A percentile compares a stretch with the other conserved stretches of the same genome.
Conservation (phyloP, 2,888 invertebrate species). For the Epistrophe grossulariae region DNA sequence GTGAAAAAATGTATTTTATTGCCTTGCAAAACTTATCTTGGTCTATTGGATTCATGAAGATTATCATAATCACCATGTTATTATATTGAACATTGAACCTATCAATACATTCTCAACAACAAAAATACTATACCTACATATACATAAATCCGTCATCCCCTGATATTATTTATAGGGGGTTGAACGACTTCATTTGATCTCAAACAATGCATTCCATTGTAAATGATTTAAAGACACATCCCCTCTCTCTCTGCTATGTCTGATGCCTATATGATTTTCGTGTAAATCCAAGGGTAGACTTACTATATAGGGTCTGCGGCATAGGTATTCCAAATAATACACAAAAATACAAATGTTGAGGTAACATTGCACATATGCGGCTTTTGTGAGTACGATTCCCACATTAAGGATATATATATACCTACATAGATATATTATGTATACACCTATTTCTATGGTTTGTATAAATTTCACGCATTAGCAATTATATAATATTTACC, state of each 20-base stretch:
- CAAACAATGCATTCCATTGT: constrained; percentile 41
- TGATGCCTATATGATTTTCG: too few relatives aligned
- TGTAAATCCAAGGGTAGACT: constrained; percentile 10
- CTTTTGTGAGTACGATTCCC: constrained; percentile 54
- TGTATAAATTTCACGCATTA: constrained; percentile 71
- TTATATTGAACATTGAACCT: constrained; percentile 17
- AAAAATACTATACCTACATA: background rate
- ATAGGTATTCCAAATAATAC: constrained; percentile 14
- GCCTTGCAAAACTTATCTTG: background rate
- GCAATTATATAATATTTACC: constrained; percentile 70
- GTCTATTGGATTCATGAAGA: constrained; percentile 35
- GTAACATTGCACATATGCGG: constrained; percentile 66
- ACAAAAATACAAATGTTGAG: constrained; percentile 55
- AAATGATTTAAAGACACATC: constrained; percentile 37
- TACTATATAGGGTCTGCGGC: constrained; percentile 13
- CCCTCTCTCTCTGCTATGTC: background rate
- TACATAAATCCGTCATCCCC: constrained; percentile 5
- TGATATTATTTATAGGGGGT: constrained; percentile 21
- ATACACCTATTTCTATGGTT: constrained; percentile 24
- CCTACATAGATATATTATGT: background rate
- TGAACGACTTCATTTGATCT: constrained; percentile 15
- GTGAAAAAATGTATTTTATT: background rate
- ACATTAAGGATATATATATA: constrained; percentile 43
- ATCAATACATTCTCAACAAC: constrained; percentile 13
- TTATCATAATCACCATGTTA: constrained; percentile 63